Percentiles rank a stretch among this genome's conserved stretches.
Evolutionary conservation across 1,140 invertebrate genomes (phyloP).

Genomic region (Platyscapa corneri): DNA sequence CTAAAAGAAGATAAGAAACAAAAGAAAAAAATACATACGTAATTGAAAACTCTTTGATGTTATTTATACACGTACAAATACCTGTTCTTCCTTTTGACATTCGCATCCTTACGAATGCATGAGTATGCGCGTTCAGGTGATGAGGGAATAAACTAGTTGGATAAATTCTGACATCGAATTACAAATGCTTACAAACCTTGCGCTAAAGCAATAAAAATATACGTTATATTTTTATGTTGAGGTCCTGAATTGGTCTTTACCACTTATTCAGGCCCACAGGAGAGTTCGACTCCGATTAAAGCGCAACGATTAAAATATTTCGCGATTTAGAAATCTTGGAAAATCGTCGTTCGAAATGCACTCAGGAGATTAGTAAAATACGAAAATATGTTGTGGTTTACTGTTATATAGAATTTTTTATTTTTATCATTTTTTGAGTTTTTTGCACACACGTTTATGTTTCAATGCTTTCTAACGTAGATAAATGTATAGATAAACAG

Average conservation of each 20-base stretch:
- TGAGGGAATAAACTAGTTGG: neutral
- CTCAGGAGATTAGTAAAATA: neutral
- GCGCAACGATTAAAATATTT: neutral
- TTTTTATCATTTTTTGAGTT: no score
- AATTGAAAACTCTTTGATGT: conserved; percentile 12
- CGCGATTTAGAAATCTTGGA: neutral
- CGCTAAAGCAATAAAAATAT: neutral
- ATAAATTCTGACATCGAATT: neutral
- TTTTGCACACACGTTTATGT: no score
- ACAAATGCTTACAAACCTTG: neutral
- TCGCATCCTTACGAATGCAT: neutral
- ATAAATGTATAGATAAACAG: no score
- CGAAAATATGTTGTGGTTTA: neutral
- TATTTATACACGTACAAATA: neutral
- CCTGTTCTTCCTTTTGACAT: neutral
- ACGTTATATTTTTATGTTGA: neutral
- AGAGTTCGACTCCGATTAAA: neutral
- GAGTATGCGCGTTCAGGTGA: neutral
- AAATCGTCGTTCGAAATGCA: neutral
- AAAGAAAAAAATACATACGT: neutral
- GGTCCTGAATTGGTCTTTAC: neutral
- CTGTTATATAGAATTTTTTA: neutral
- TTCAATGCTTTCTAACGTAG: no score
- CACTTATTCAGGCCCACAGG: no score
- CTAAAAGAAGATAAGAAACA: conserved; percentile 15